Evolutionary conservation across 2,797 vertebrate species (phyloP).

Genomic region (Spheniscus humboldti): DNA sequence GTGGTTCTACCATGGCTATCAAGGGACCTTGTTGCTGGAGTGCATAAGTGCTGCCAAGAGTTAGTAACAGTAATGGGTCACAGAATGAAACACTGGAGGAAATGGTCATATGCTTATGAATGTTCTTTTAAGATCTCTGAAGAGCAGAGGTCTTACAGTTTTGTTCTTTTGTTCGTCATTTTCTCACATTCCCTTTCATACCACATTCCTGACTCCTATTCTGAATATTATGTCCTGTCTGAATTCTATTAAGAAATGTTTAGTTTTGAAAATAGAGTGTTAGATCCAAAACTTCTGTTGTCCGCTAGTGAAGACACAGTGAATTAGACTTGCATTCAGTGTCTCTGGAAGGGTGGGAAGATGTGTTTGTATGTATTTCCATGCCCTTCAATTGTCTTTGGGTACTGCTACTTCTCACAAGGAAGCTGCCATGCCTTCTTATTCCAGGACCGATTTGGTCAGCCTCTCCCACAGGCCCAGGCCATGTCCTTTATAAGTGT

Average conservation of each 20-base stretch:
- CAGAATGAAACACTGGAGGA: not conserved
- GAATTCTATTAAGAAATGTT: not conserved
- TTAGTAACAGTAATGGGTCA: not conserved
- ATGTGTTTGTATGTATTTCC: not conserved
- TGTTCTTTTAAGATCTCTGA: not conserved
- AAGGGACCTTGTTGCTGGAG: not conserved
- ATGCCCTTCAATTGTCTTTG: not conserved
- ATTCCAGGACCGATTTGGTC: not conserved
- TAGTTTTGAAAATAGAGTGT: not conserved
- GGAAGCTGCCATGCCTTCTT: not conserved
- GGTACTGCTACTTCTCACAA: not conserved
- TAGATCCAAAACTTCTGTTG: not conserved
- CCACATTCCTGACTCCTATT: not conserved
- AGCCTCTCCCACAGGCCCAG: not conserved
- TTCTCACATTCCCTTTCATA: not conserved
- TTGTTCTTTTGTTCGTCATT: not conserved
- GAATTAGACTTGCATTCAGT: not conserved
- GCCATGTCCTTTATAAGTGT: not conserved
- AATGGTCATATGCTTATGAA: not conserved
- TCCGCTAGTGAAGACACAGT: not conserved
- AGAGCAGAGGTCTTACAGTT: not conserved
- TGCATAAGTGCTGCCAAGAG: not conserved
- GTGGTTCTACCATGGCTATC: not conserved
- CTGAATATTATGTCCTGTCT: not conserved
- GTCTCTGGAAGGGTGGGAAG: not conserved